These are phyloP conservation scores for Pogonophryne albipinna DNA, from an alignment of 2,797 vertebrate species.

Conservation along the genomic window DNA sequence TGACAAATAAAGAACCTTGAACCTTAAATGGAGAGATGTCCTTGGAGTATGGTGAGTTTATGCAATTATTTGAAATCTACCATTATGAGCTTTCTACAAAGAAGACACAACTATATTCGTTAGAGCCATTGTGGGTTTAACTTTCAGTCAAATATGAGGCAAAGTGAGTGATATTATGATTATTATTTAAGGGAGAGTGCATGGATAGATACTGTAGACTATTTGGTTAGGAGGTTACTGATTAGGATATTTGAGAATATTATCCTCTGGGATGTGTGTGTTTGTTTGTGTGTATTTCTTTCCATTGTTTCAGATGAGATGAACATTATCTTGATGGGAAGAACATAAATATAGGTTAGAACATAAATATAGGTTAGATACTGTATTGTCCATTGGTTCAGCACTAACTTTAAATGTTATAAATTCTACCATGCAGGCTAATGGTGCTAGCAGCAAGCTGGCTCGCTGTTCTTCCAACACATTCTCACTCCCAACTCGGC, in stretches of 20 bases:
- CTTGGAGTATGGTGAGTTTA: no score
- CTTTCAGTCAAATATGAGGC: constrained; percentile 18
- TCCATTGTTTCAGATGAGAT: constrained; percentile 22
- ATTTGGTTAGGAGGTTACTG: constrained; percentile 34
- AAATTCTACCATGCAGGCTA: no score
- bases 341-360: constrained; percentile 8
- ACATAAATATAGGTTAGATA: not conserved
- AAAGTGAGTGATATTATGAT: constrained; percentile 17
- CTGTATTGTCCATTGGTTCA: not conserved
- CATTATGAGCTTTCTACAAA: not conserved
- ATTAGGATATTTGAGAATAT: constrained; percentile 34
- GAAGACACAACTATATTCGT: not conserved
- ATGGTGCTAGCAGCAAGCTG: no score
- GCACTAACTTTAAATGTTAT: not conserved
- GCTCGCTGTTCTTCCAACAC: no score
- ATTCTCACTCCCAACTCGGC: no score
- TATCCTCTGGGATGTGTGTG: constrained; percentile 35
- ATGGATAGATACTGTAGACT: constrained; percentile 4
- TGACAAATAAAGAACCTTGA: no score
- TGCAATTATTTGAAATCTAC: not conserved
- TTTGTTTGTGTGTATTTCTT: constrained; percentile 26
- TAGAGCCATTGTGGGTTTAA: not conserved
- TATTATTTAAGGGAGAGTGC: constrained; percentile 9
- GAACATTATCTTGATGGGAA: constrained; percentile 33
- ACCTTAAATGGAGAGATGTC: not conserved